phyloP scores from a whole-genome alignment of 2,113 vertebrate species.

The Bujurquina vittata region DNA sequence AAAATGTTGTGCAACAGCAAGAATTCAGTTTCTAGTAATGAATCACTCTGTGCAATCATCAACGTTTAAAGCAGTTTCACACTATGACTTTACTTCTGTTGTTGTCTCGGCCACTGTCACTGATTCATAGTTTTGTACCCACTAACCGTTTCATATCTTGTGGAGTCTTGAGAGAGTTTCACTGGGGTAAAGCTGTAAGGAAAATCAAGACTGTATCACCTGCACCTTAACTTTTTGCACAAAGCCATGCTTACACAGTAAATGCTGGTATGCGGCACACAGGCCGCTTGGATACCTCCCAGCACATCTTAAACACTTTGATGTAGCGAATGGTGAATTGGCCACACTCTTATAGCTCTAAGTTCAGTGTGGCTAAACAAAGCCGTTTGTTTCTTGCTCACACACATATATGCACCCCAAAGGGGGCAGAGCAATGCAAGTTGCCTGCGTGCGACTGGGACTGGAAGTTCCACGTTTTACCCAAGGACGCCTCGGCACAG shows the following conservation, averaged over 20 bases:
- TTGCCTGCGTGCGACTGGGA: neutral
- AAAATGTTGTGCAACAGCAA: neutral
- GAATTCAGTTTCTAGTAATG: neutral
- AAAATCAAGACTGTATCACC: conserved; percentile 9
- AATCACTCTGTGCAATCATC: accelerated
- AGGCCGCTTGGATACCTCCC: neutral
- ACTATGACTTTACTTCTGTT: conserved; percentile 7
- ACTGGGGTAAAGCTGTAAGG: neutral
- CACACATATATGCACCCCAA: neutral
- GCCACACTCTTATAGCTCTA: neutral
- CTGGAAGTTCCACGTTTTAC: neutral
- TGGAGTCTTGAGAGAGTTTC: neutral
- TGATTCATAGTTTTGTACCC: conserved; percentile 36
- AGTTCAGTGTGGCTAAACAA: neutral
- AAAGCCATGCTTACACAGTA: conserved; percentile 3
- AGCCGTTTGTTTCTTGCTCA: neutral
- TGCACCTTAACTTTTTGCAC: neutral
- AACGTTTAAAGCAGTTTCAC: neutral
- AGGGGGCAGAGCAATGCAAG: neutral
- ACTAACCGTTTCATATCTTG: neutral
- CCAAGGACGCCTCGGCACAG: neutral
- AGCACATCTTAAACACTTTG: neutral
- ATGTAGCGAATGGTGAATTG: neutral
- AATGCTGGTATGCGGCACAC: neutral
- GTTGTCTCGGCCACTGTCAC: conserved; percentile 19